Evolutionary conservation across 2,888 invertebrate genomes (phyloP).

Genomic region (Leptopilina myrica): DNA sequence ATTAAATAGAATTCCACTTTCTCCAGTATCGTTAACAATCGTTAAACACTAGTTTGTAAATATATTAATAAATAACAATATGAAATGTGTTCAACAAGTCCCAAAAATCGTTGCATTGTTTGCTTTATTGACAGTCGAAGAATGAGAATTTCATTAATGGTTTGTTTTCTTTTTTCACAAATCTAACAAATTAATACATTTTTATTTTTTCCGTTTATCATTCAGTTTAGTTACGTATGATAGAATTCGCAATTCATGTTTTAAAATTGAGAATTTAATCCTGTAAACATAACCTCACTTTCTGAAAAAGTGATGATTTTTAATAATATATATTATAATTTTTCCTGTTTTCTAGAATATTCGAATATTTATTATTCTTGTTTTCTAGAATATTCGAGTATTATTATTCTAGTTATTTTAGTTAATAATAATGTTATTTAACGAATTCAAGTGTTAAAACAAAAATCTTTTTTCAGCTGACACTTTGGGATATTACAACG

Average conservation of each 20-base stretch:
- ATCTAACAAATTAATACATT: background rate
- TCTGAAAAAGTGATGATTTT: background rate
- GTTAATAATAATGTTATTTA: background rate
- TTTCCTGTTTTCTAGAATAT: background rate
- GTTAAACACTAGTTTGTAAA: background rate
- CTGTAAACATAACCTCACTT: conserved; percentile 7
- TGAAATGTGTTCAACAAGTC: background rate
- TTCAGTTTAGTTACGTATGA: too few relatives aligned
- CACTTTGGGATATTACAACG: background rate
- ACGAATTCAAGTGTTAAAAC: background rate
- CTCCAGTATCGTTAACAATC: background rate
- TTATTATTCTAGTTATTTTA: too few relatives aligned
- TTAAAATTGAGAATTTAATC: background rate
- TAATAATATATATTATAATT: background rate
- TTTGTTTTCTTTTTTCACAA: background rate
- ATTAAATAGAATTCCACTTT: background rate
- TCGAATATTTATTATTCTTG: too few relatives aligned
- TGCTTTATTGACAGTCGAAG: background rate
- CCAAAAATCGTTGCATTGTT: conserved; percentile 6
- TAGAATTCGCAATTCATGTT: background rate
- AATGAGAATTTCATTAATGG: background rate
- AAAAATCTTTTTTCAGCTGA: conserved; percentile 13
- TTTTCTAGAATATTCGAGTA: too few relatives aligned
- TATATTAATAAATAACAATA: background rate
- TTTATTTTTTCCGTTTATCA: background rate